Evolutionary conservation across 2,888 invertebrate species (phyloP).

Genomic region (Adelognathus sp.): DNA sequence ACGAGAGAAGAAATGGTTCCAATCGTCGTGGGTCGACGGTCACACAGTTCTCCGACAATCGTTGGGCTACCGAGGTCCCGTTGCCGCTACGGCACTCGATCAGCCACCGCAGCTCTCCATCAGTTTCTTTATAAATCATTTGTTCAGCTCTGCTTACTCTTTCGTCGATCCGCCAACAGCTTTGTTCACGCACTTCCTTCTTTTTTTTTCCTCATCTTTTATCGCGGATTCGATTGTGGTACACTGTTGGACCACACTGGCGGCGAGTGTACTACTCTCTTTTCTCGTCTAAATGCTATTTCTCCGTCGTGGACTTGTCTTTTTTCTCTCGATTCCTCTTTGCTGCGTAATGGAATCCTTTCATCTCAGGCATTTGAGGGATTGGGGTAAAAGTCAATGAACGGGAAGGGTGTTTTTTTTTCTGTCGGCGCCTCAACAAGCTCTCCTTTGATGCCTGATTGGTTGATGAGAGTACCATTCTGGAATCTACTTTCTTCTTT

Average conservation of each 20-base stretch:
- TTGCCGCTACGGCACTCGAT: conserved; percentile 6
- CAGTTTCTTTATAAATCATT: conserved; percentile 21
- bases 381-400: not conserved
- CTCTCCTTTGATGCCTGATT: too few species aligned
- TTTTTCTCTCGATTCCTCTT: not conserved
- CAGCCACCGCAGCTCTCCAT: not conserved
- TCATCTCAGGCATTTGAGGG: not conserved
- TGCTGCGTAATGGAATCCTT: conserved; percentile 1
- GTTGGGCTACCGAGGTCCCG: not conserved
- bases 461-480: too few species aligned
- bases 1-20: conserved; percentile 34
- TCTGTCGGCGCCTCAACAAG: too few species aligned
- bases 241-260: not conserved
- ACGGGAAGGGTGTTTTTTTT: too few species aligned
- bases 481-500: too few species aligned
- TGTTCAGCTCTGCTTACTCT: conserved; percentile 4
- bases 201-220: conserved; percentile 28
- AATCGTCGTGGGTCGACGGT: conserved; percentile 23
- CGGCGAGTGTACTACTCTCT: not conserved
- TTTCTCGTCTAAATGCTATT: conserved; percentile 8
- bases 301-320: conserved; percentile 11
- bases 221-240: conserved; percentile 39
- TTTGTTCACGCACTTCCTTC: too few species aligned
- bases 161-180: conserved; percentile 9
- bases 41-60: conserved; percentile 13